Conservation (phyloP, 2,888 invertebrate species). For the Synanthedon tipuliformis region DNA sequence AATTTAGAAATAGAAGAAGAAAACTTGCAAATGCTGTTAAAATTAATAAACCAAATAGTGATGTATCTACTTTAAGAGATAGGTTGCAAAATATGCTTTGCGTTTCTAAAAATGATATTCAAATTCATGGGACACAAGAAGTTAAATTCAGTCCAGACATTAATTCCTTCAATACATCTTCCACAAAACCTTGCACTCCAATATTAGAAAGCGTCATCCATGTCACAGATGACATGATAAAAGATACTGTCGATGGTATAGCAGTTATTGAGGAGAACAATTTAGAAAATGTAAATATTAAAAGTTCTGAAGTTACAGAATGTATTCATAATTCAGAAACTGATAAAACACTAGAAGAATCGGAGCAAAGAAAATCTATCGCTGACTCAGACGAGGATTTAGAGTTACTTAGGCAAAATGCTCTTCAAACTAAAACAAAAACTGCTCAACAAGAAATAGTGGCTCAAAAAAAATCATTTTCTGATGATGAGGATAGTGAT, state of each 20-base stretch:
- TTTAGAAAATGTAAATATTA: conserved; percentile 16
- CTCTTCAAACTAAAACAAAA: conserved; percentile 52
- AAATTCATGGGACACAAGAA: conserved; percentile 10
- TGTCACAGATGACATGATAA: conserved; percentile 18
- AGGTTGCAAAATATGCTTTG: conserved; percentile 52
- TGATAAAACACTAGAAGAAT: conserved; percentile 8
- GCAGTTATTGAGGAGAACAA: conserved; percentile 8
- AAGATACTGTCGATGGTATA: conserved; percentile 29
- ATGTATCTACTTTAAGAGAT: conserved; percentile 46
- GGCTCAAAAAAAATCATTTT: conserved; percentile 12
- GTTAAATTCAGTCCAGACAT: conserved; percentile 5
- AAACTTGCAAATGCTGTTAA: conserved; percentile 68
- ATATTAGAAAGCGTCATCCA: background rate
- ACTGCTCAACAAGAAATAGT: conserved; percentile 9
- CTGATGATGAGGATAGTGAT: conserved; percentile 71
- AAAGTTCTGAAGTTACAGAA: no score
- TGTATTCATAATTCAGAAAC: conserved; percentile 2
- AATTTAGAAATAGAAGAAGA: conserved; percentile 51
- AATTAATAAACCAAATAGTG: conserved; percentile 37
- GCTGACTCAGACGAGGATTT: conserved; percentile 59
- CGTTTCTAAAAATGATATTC: conserved; percentile 17
- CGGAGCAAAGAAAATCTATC: conserved; percentile 12
- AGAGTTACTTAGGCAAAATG: conserved; percentile 53
- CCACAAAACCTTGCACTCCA: background rate
- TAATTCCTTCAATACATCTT: background rate